Evolutionary conservation across 2,797 vertebrate genomes (phyloP).

Genomic region (Gorsachius magnificus): DNA sequence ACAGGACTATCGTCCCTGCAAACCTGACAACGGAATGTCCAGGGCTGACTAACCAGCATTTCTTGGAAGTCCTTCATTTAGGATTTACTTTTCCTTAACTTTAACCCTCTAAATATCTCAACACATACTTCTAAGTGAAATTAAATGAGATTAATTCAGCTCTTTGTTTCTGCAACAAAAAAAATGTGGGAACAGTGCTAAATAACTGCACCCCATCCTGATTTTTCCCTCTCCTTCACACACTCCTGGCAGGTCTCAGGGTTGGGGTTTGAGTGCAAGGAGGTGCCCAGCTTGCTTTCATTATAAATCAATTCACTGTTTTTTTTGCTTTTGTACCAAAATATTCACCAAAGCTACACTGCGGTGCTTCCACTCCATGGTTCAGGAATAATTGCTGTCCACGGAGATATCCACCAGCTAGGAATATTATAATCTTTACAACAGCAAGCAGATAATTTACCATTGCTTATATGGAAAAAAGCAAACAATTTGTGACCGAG

Average conservation of each 20-base stretch:
- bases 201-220: background rate
- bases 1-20: background rate
- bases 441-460: background rate
- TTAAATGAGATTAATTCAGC: background rate
- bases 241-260: background rate
- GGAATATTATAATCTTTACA: background rate
- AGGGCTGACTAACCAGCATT: background rate
- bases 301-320: background rate
- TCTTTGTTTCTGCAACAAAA: background rate
- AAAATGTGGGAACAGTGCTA: background rate
- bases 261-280: background rate
- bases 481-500: background rate
- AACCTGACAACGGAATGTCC: background rate
- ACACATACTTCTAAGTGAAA: background rate
- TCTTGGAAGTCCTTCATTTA: background rate
- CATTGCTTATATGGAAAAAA: background rate
- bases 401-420: background rate
- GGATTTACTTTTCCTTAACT: background rate
- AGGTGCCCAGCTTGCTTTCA: background rate
- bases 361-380: background rate
- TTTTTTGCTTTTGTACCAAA: background rate
- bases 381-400: background rate
- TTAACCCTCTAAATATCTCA: background rate
- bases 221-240: background rate
- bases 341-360: background rate